Conservation (phyloP, 2,113 vertebrate genomes). For the Aegotheles bennettii region DNA sequence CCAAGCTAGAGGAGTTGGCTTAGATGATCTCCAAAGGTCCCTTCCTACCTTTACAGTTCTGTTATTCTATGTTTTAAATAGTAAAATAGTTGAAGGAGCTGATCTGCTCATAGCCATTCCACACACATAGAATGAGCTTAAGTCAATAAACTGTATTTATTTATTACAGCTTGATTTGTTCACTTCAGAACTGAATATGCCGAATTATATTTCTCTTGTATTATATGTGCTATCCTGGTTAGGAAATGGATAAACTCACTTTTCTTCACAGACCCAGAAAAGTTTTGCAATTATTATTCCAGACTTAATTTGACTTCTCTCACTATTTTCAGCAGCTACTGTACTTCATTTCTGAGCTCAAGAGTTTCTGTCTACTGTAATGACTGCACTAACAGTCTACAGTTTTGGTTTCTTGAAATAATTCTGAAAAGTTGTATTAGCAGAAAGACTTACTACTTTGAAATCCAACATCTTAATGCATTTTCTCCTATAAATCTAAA, state of each 20-base stretch:
- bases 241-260: not conserved
- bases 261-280: not conserved
- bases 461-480: not conserved
- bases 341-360: not conserved
- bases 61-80: not conserved
- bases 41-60: not conserved
- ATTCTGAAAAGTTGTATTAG: not conserved
- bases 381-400: not conserved
- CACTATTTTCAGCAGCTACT: conserved; percentile 1
- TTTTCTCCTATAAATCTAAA: not conserved
- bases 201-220: not conserved
- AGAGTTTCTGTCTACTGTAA: not conserved
- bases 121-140: not conserved
- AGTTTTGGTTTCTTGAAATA: not conserved
- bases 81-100: not conserved
- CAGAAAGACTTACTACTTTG: not conserved
- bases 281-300: not conserved
- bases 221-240: not conserved
- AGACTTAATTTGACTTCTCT: not conserved
- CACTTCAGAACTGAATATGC: not conserved
- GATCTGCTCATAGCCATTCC: not conserved
- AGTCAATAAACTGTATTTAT: not conserved
- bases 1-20: not conserved
- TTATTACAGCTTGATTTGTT: not conserved
- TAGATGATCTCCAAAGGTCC: not conserved